Conservation (phyloP, 2,113 vertebrate genomes). For the Pelecanoides urinatrix region DNA sequence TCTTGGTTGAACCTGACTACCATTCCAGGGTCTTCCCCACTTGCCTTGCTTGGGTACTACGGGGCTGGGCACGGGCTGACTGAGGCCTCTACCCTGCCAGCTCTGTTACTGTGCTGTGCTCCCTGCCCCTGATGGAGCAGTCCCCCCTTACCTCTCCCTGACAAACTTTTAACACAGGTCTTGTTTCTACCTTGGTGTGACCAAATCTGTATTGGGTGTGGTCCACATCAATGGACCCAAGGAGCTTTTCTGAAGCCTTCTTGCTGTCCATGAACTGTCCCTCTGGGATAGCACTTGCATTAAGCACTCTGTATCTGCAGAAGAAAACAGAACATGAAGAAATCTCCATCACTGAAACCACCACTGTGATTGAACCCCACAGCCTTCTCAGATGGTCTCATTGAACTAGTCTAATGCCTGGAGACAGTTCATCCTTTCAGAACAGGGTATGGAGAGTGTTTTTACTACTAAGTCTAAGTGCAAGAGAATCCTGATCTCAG, state of each 20-base stretch:
- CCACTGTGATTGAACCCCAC: background rate
- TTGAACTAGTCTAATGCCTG: background rate
- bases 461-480: background rate
- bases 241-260: constrained; percentile 88
- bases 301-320: constrained; percentile 77
- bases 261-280: constrained; percentile 58
- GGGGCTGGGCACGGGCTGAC: background rate
- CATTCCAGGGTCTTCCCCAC: background rate
- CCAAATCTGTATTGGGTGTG: constrained; percentile 88
- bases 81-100: background rate
- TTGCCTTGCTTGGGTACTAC: background rate
- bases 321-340: background rate
- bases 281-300: constrained; percentile 68
- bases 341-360: background rate
- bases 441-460: background rate
- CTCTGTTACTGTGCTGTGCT: background rate
- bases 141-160: background rate
- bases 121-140: background rate
- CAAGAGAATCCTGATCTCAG: background rate
- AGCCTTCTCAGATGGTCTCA: background rate
- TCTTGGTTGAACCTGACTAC: background rate
- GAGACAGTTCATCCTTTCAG: background rate
- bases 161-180: background rate
- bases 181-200: constrained; percentile 82
- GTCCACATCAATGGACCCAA: constrained; percentile 86